phyloP scores from a whole-genome alignment of 2,797 vertebrate species.

The Tauraco hartlaubi region DNA sequence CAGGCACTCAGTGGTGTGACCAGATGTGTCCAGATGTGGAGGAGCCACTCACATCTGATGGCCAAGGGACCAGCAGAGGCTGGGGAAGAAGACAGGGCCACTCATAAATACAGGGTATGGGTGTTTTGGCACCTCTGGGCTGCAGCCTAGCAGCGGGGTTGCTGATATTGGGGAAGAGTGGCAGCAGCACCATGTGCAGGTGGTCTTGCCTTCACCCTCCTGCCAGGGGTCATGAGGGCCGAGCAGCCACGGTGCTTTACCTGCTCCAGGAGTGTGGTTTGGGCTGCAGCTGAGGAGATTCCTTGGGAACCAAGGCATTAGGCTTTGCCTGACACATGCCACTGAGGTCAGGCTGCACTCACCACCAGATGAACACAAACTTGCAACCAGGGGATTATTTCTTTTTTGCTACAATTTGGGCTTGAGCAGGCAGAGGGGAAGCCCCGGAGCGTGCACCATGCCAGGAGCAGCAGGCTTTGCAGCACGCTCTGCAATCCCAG shows the following conservation, averaged over 20 bases:
- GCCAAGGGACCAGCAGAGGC: neutral
- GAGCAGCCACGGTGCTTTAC: neutral
- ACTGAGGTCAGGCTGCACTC: neutral
- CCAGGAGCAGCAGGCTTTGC: neutral
- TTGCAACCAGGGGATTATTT: neutral
- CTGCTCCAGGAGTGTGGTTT: neutral
- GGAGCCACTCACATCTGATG: neutral
- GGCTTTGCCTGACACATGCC: neutral
- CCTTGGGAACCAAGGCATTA: rapidly evolving
- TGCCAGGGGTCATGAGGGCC: rapidly evolving
- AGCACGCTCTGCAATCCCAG: neutral
- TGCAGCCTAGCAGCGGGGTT: neutral
- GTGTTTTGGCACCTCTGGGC: neutral
- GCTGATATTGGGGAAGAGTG: neutral
- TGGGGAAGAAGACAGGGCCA: neutral
- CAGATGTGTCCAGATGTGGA: neutral
- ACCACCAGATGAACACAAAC: rapidly evolving
- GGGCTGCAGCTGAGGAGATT: neutral
- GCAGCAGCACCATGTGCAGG: neutral
- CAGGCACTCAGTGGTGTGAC: neutral
- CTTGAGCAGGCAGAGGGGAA: neutral
- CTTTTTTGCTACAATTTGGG: neutral
- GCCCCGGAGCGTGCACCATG: rapidly evolving
- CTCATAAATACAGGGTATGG: neutral
- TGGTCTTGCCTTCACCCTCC: neutral